Conservation (phyloP, 2,113 vertebrate genomes). For the Bos indicus region DNA sequence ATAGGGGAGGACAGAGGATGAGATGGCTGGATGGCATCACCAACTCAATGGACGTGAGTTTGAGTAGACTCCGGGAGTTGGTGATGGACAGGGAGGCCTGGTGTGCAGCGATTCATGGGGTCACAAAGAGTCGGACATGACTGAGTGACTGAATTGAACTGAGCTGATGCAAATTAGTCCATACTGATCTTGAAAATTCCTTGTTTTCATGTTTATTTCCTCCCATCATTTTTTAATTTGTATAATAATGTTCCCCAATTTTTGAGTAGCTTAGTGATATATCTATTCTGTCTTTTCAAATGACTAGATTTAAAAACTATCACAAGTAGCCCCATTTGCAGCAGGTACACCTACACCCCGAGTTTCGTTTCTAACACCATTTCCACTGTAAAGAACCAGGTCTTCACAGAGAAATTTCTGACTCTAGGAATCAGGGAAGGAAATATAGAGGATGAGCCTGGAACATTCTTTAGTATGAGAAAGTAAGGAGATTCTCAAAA, state of each 20-base stretch:
- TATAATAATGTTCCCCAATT: neutral
- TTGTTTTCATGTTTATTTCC: neutral
- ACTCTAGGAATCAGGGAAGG: neutral
- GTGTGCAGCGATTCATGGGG: too few species aligned
- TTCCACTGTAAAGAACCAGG: neutral
- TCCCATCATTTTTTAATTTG: neutral
- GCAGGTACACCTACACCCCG: neutral
- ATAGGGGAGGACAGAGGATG: fast-evolving
- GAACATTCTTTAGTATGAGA: neutral
- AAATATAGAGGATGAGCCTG: neutral
- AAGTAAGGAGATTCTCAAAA: neutral
- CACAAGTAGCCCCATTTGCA: neutral
- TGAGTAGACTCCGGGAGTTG: too few species aligned
- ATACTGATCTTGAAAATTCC: neutral
- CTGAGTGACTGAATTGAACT: too few species aligned
- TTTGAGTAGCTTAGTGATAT: neutral
- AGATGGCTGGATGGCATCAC: too few species aligned
- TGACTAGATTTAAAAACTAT: neutral
- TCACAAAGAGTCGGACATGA: fast-evolving
- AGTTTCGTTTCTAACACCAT: neutral
- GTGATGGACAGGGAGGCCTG: too few species aligned
- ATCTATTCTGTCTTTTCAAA: neutral
- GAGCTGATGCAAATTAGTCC: neutral
- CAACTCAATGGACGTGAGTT: fast-evolving
- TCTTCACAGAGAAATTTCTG: neutral